Evolutionary conservation across 37 sponge, comb jelly and placozoan genomes (phyloP), one percentile per base, ranked within the genome.

Genomic region (Cladorhizidae sp.): DNA sequence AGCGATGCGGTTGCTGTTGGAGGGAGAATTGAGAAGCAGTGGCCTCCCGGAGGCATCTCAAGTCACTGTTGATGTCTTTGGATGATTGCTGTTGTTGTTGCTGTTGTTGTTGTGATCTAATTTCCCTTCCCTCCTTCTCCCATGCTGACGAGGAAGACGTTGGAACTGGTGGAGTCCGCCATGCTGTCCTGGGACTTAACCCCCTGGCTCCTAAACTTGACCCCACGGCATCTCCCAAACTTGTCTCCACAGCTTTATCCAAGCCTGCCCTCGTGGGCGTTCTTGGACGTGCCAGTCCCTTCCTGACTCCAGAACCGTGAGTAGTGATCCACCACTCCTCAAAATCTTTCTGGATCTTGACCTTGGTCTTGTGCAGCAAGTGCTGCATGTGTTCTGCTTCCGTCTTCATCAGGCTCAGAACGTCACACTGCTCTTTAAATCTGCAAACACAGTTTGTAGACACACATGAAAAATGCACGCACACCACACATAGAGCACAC

Each of bases 371-470:
- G 77, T 96, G 95, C 54, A 94, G 80, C 35, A 98, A 65, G 61
- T 98, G 99, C 72, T 98, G 99, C 6, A 84, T 73, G 76, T 98
- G 99, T 65, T 98, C 99, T 35, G 96, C 94, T 70, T 96, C 99
- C 5, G 99, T 90, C 75, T 98, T 98, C 80, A 98, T 77, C 31
- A 57, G 85, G 28, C 87, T 69, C 80, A 98, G 75, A 0, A 64
- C 72, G 33, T 71, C 87, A 64, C 92, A 93, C 63, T 82, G 40
- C 6, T 57, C 29, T 81, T 94, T 94, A 75, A 93, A 97, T 42
- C 98, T 96, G 61, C 9, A n/a, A 58, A 61, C 2, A 17, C 29
- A 41, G 37, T 42, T 23, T 14, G 68, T 11, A 37, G n/a, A 67
- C n/a, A 23, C 6, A 28, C 6, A 26, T 23, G 5, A 17, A 28